These are phyloP conservation scores for Huso huso DNA, from an alignment of 2,797 vertebrate species.

Conservation along the genomic window DNA sequence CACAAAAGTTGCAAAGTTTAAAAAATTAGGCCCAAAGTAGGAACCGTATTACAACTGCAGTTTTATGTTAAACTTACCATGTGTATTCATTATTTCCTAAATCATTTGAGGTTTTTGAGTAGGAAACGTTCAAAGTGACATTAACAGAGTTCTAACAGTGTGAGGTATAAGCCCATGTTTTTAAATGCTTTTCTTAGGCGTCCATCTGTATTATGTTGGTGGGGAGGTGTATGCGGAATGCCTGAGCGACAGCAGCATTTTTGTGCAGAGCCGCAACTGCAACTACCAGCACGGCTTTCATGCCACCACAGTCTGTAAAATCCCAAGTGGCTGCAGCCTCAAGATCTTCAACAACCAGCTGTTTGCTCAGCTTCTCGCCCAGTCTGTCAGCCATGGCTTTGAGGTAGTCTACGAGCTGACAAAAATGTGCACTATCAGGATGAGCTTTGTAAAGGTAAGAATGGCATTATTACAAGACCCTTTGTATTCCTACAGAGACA, in stretches of 20 bases:
- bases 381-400: constrained; percentile 93
- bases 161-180: too few species aligned
- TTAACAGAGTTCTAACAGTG: too few species aligned
- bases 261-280: constrained; percentile 96
- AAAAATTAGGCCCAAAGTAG: too few species aligned
- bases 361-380: constrained; percentile 89
- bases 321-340: constrained; percentile 96
- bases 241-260: constrained; percentile 97
- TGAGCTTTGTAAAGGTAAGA: constrained; percentile 98
- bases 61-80: too few species aligned
- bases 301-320: constrained; percentile 93
- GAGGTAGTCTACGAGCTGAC: constrained; percentile 96
- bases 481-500: too few species aligned
- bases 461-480: not conserved
- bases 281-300: constrained; percentile 98
- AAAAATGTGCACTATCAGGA: constrained; percentile 96
- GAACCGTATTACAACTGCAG: too few species aligned
- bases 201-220: constrained; percentile 91
- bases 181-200: constrained; percentile 50
- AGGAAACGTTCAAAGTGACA: too few species aligned
- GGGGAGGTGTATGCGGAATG: constrained; percentile 96
- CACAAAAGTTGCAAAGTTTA: too few species aligned
- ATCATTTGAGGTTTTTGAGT: too few species aligned
- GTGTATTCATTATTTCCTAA: too few species aligned
- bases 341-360: constrained; percentile 99